Conservation (phyloP, 1,140 invertebrate genomes). For the Pinna nobilis region DNA sequence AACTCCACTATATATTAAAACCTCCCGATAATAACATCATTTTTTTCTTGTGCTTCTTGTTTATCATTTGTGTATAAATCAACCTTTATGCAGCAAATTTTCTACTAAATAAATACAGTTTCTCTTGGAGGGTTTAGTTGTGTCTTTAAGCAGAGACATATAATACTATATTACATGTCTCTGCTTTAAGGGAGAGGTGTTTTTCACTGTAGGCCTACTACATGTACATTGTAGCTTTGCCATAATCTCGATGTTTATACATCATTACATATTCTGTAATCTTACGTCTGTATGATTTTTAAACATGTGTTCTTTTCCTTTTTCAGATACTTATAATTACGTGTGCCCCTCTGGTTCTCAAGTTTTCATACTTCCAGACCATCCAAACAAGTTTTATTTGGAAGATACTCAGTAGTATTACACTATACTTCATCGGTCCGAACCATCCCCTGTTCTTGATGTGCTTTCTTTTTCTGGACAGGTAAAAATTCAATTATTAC, state of each 20-base stretch:
- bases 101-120: no score
- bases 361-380: constrained; percentile 61
- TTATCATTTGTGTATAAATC: no score
- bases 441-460: constrained; percentile 57
- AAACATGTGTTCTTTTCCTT: constrained; percentile 2
- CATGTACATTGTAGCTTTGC: background rate
- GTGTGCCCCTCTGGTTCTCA: constrained; percentile 49
- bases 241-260: background rate
- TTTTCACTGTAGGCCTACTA: no score
- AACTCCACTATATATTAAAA: no score
- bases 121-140: no score
- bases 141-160: background rate
- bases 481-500: constrained; percentile 45
- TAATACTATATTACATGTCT: background rate
- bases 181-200: background rate
- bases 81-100: no score
- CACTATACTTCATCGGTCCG: constrained; percentile 57
- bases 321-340: constrained; percentile 66
- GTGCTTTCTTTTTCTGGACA: constrained; percentile 64
- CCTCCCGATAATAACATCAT: no score
- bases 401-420: constrained; percentile 58
- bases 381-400: constrained; percentile 59
- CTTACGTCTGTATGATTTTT: background rate
- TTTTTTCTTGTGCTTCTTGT: no score
- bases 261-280: background rate